Base-by-base conservation (phyloP, 2,888 invertebrate species). In the Lepidocyrtoides sp. region DNA sequence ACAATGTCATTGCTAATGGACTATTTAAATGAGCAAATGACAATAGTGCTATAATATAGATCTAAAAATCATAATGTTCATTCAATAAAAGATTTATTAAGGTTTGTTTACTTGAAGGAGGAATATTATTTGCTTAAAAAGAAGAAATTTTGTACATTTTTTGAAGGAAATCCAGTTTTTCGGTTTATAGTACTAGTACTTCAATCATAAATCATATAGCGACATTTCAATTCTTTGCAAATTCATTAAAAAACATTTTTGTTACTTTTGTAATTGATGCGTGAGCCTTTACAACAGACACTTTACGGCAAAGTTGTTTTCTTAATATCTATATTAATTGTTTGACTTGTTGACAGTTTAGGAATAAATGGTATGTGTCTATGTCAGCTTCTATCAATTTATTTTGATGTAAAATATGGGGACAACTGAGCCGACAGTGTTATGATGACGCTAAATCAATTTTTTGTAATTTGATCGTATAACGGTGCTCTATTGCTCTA, bases 151-250 rank as follows among this genome's bases (percentile, higher is more conserved):
- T 4, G 44, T 36, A 48, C 41, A 57, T 20, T 57, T 57, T 2
- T 12, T 29, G 63, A 63, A 63, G 63, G 63, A 63, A 63, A 63
- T 26, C 63, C 17, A 63, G 17, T 63, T 63, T 63, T 63, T 8
- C 7, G 57, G 20, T 57, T 57, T 20, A 57, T 57, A 57, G 8
- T 8, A 23, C 23, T 12, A 57, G 23, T 5, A 0, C 5, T 7
- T 57, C 57, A 23, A n/a, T 57, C 57, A 23, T 26, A 14, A 63
- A 60, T 60, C 60, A 26, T 63, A 14, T 5, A 2, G n/a, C 32
- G 14, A 36, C 7, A 7, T 7, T 20, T 3, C 17, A 8, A 60
- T 60, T 23, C 2, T 36, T 36, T 54, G 12, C 12, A 54, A 17
- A 0, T 54, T 2, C 4, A 20, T n/a, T n/a, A 54, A 54, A 54